phyloP scores from a whole-genome alignment of 1,140 invertebrate species.

The Aphaenogaster floridana region DNA sequence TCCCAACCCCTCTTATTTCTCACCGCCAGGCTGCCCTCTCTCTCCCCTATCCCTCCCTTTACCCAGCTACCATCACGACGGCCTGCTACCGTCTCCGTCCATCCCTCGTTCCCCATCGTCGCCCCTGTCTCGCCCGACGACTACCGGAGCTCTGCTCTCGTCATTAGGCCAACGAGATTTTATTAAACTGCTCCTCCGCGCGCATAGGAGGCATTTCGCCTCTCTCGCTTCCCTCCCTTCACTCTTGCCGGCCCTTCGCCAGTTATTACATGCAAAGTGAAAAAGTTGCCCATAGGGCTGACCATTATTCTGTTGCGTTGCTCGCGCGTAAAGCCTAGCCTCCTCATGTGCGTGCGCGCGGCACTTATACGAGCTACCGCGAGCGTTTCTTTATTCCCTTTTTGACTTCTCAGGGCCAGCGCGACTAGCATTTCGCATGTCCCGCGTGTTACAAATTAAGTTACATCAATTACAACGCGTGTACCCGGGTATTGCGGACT shows the following conservation, averaged over 20 bases:
- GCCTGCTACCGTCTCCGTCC: slow-evolving; percentile 58
- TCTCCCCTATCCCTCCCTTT: not conserved
- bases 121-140: slow-evolving; percentile 51
- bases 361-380: slow-evolving; percentile 41
- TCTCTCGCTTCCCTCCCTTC: too few species aligned
- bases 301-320: slow-evolving; percentile 67
- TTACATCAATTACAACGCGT: slow-evolving; percentile 73
- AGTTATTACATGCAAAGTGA: slow-evolving; percentile 76
- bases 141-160: slow-evolving; percentile 61
- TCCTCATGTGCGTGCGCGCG: slow-evolving; percentile 45
- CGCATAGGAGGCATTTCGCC: slow-evolving; percentile 49
- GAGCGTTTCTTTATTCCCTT: not conserved
- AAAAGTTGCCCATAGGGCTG: slow-evolving; percentile 74
- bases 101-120: slow-evolving; percentile 59
- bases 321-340: slow-evolving; percentile 13
- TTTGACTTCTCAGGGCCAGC: slow-evolving; percentile 32
- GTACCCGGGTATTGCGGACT: slow-evolving; percentile 64
- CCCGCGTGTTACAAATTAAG: slow-evolving; percentile 74
- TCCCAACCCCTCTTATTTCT: slow-evolving; percentile 51
- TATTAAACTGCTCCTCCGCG: slow-evolving; percentile 68
- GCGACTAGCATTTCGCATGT: slow-evolving; percentile 39
- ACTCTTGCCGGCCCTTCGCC: not conserved
- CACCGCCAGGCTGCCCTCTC: slow-evolving; percentile 28
- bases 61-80: slow-evolving; percentile 46
- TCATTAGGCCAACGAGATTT: slow-evolving; percentile 74